phyloP scores from a whole-genome alignment of 2,797 vertebrate species.

The Darevskia mixta region DNA sequence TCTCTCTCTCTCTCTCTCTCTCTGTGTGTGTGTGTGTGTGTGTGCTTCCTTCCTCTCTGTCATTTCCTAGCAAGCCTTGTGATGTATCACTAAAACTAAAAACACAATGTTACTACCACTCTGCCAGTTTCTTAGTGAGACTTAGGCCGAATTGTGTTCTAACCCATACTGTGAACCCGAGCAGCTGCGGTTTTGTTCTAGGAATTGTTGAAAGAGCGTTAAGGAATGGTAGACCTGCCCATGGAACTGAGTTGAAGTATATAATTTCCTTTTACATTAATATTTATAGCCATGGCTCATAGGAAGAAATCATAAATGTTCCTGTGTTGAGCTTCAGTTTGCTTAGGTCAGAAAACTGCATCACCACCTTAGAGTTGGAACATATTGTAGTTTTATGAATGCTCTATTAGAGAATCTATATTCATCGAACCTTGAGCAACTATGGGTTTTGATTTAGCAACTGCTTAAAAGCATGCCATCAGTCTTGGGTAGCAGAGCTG shows the following conservation, averaged over 20 bases:
- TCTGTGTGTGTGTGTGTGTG: no score
- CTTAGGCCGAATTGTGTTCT: background rate
- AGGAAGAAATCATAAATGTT: background rate
- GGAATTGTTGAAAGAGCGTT: background rate
- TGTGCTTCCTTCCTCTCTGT: no score
- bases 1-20: no score
- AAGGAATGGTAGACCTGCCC: background rate
- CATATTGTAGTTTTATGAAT: background rate
- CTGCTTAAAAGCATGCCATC: background rate
- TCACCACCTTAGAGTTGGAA: background rate
- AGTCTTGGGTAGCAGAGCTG: background rate
- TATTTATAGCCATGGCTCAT: background rate
- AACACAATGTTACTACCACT: no score
- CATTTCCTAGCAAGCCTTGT: background rate
- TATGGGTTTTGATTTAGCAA: background rate
- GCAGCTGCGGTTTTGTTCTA: background rate
- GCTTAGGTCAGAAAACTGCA: background rate
- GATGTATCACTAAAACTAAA: background rate
- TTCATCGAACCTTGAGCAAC: conserved; percentile 11
- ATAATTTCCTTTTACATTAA: background rate
- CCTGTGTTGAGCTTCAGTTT: background rate
- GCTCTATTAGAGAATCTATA: conserved; percentile 12
- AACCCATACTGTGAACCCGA: background rate
- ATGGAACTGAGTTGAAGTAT: no score
- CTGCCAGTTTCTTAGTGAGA: background rate